A percentile compares a stretch with the other conserved stretches of the same genome.
Conservation (phyloP, 2,797 vertebrate species). For the Gila robusta region DNA sequence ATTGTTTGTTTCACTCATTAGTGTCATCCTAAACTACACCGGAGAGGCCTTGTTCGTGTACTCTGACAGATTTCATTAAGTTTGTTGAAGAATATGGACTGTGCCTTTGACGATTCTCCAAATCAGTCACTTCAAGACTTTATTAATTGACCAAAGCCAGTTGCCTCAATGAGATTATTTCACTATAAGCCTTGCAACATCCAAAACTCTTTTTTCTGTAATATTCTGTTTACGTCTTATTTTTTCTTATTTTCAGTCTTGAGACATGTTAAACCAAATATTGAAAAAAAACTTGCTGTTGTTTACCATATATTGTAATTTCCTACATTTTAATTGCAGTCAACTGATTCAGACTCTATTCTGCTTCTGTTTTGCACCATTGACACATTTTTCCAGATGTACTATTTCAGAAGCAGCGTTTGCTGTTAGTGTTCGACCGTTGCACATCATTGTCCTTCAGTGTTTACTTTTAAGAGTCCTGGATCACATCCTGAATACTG, state of each 20-base stretch:
- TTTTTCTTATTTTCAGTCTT: background rate
- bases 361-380: background rate
- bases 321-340: background rate
- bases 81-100: constrained; percentile 12
- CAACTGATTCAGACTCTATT: background rate
- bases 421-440: background rate
- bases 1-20: constrained; percentile 66
- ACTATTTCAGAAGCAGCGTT: background rate
- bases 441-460: background rate
- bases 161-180: constrained; percentile 32
- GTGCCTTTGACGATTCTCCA: constrained; percentile 27
- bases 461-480: constrained; percentile 12
- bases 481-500: constrained; percentile 1
- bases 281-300: background rate
- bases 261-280: background rate
- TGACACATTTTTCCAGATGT: background rate
- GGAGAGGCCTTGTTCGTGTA: constrained; percentile 89
- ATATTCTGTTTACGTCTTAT: background rate
- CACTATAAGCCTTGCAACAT: background rate
- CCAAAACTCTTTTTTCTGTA: background rate
- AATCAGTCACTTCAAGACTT: background rate
- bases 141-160: constrained; percentile 7
- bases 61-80: constrained; percentile 73
- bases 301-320: background rate
- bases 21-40: constrained; percentile 80